Evolutionary conservation across 1,140 invertebrate species (phyloP).

Genomic region (Drosophila chauvacae): DNA sequence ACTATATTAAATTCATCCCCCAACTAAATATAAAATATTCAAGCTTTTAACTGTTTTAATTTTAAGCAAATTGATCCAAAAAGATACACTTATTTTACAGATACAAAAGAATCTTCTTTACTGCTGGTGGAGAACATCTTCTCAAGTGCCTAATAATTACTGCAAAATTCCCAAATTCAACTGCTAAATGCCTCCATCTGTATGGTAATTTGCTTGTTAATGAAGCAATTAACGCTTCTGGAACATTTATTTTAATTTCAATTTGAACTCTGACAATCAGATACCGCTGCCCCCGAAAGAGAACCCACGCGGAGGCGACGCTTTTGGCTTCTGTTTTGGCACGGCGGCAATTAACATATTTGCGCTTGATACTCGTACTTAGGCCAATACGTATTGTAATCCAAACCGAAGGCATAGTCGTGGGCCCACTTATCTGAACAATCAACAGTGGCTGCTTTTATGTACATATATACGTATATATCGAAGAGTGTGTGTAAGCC

Average conservation of each 20-base stretch:
- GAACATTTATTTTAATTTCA: constrained; percentile 51
- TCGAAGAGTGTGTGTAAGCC: constrained; percentile 21
- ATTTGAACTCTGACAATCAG: constrained; percentile 42
- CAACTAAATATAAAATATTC: too few relatives aligned
- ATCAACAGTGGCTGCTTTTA: constrained; percentile 39
- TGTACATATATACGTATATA: background rate
- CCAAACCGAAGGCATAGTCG: constrained; percentile 47
- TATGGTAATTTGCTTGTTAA: constrained; percentile 38
- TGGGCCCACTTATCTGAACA: constrained; percentile 56
- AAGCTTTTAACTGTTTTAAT: too few relatives aligned
- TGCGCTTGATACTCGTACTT: constrained; percentile 32
- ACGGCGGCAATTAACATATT: constrained; percentile 60
- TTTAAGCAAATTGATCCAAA: too few relatives aligned
- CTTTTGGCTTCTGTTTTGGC: constrained; percentile 45
- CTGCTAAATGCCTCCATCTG: constrained; percentile 7
- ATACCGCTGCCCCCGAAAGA: constrained; percentile 4
- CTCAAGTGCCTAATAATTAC: constrained; percentile 4
- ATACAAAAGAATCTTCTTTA: constrained; percentile 1
- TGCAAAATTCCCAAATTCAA: background rate
- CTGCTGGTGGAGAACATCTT: background rate
- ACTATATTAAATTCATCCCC: too few relatives aligned
- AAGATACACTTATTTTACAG: too few relatives aligned
- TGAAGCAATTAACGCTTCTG: constrained; percentile 46
- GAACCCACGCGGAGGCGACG: constrained; percentile 1
- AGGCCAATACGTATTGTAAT: constrained; percentile 32